Evolutionary conservation across 2,888 invertebrate species (phyloP).

Genomic region (Dryococelus australis): DNA sequence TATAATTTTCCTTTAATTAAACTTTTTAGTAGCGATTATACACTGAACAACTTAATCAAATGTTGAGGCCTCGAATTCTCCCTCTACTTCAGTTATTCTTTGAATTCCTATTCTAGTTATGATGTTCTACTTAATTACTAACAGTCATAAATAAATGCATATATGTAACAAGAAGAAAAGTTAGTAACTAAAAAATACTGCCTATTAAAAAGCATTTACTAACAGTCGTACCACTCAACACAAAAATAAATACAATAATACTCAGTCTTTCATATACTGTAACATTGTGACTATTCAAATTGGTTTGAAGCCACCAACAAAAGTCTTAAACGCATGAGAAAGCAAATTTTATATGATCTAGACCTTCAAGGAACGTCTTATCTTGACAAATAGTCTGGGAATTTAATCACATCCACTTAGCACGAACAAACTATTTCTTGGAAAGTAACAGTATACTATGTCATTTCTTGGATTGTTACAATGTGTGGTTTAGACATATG

Average conservation of each 20-base stretch:
- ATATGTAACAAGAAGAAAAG: conserved; percentile 4
- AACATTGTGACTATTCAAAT: not conserved
- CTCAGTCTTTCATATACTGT: conserved; percentile 8
- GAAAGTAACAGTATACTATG: too few species aligned
- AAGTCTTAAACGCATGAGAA: too few species aligned
- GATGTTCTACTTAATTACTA: not conserved
- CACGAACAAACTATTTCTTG: too few species aligned
- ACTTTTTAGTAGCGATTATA: not conserved
- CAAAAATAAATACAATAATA: conserved; percentile 13
- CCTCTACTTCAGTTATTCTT: not conserved
- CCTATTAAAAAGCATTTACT: not conserved
- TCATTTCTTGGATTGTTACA: too few species aligned
- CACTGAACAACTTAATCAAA: not conserved
- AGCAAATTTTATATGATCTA: too few species aligned
- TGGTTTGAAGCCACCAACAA: not conserved
- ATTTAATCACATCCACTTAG: too few species aligned
- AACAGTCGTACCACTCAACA: not conserved
- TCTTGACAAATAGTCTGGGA: too few species aligned
- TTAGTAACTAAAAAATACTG: not conserved
- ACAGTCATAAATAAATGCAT: conserved; percentile 41
- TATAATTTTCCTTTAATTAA: too few species aligned
- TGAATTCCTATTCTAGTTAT: not conserved
- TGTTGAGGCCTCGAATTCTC: not conserved
- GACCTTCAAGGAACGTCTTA: too few species aligned
- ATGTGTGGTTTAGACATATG: too few species aligned